These are phyloP conservation scores for Solea solea DNA, from an alignment of 2,113 vertebrate genomes.

Conservation along the genomic window DNA sequence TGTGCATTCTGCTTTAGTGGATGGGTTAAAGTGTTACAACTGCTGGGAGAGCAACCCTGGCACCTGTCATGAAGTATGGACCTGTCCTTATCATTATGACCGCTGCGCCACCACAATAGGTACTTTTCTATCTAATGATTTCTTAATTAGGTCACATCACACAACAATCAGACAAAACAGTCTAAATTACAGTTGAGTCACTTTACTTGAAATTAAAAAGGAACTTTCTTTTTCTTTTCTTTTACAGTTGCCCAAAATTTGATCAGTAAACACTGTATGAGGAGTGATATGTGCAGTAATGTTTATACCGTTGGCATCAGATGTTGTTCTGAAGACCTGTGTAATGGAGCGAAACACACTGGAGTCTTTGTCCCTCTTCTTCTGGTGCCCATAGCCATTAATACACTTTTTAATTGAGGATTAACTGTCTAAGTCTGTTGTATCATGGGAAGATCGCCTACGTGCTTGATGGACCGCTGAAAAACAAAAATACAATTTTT, in stretches of 20 bases:
- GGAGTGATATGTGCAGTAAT: constrained; percentile 34
- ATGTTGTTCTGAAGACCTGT: constrained; percentile 44
- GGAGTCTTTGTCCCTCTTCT: constrained; percentile 28
- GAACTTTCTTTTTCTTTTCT: background rate
- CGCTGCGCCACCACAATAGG: constrained; percentile 38
- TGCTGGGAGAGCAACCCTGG: constrained; percentile 41
- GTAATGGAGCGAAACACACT: constrained; percentile 41
- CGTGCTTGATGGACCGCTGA: background rate
- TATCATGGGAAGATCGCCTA: background rate
- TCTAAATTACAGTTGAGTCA: background rate
- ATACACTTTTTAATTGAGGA: constrained; percentile 27
- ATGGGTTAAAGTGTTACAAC: constrained; percentile 30
- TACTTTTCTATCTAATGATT: background rate
- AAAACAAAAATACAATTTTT: background rate
- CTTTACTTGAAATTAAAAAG: background rate
- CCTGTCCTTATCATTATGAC: background rate
- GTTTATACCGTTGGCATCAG: constrained; percentile 10
- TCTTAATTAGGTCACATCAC: background rate
- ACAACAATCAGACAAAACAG: too few species aligned
- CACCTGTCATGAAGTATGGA: constrained; percentile 11
- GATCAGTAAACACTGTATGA: constrained; percentile 60
- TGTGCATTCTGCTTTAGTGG: constrained; percentile 11
- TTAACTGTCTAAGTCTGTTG: background rate
- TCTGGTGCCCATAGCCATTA: constrained; percentile 3
- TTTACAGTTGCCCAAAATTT: constrained; percentile 45